Base-by-base conservation (phyloP, 2,888 invertebrate genomes). In the Clusia tigrina region DNA sequence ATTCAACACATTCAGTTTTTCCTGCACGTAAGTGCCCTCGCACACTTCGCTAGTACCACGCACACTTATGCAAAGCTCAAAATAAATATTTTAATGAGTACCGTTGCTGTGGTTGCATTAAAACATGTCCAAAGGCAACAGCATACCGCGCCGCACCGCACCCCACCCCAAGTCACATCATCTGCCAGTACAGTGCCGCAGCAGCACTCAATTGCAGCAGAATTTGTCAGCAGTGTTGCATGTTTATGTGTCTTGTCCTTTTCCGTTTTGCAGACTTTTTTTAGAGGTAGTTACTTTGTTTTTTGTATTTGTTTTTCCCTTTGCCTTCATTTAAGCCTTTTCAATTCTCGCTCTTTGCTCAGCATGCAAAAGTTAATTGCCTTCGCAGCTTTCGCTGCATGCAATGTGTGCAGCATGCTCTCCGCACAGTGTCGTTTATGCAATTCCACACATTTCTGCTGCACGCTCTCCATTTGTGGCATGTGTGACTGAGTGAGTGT, bases 341-440 rank as follows among this genome's bases (percentile, higher is more conserved):
- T 60, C 52, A 60, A 57, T 42, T 6, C 42, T 42, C n/a, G 15
- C 26, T 25, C 57, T 57, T 52, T 53, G 22, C 37, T 17, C 23
- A n/a, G 10, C 53, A 37, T 24, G 53, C 67, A 65, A 57, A 64
- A 62, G 67, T 67, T 67, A 67, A 67, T 67, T 65, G 67, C 65
- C 58, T 57, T 59, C 57, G 62, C 65, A 59, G 63, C 67, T 61
- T 51, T 54, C 51, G 57, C 53, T 59, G 56, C 61, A 63, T n/a
- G n/a, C n/a, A n/a, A n/a, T n/a, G n/a, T n/a, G n/a, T n/a, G n/a
- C n/a, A n/a, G n/a, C n/a, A n/a, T n/a, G n/a, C n/a, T n/a, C n/a
- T n/a, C 67, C 65, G 67, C 67, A 67, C 64, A n/a, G n/a, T 67
- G 67, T 65, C 65, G 63, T 65, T 67, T 67, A 63, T 63, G 60